phyloP scores from a whole-genome alignment of 2,113 vertebrate genomes.

The Blennius ocellaris region DNA sequence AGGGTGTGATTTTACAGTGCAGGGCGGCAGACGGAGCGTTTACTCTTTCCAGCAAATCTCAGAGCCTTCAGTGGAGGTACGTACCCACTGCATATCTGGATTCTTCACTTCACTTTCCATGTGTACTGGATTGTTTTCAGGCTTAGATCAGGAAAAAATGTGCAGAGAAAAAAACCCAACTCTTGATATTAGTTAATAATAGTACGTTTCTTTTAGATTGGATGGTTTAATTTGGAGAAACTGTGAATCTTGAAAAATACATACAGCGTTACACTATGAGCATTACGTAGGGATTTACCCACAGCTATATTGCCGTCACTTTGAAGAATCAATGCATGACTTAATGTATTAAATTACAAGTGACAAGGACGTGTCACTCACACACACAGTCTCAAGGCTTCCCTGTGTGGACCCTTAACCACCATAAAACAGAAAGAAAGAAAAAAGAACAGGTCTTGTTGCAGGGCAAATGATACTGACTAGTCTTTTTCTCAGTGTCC shows the following conservation, averaged over 20 bases:
- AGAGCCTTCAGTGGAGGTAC: constrained; percentile 56
- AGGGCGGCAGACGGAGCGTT: constrained; percentile 37
- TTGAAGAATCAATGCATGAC: neutral
- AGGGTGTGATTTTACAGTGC: constrained; percentile 49
- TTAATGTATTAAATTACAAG: neutral
- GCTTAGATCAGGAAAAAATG: neutral
- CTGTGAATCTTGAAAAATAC: neutral
- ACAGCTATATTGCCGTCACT: neutral
- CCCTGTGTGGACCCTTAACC: neutral
- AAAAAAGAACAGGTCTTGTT: too few relatives aligned
- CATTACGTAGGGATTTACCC: neutral
- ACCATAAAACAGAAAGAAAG: neutral
- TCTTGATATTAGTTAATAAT: too few relatives aligned
- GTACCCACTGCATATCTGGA: constrained; percentile 11
- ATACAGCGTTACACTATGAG: neutral
- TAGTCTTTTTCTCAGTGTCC: too few relatives aligned
- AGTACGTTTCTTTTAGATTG: neutral
- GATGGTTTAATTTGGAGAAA: neutral
- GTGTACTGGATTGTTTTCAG: neutral
- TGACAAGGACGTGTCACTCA: neutral
- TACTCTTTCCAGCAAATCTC: neutral
- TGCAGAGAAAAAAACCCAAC: too few relatives aligned
- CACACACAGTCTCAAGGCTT: neutral
- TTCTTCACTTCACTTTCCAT: neutral
- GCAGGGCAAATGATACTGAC: too few relatives aligned